Evolutionary conservation across 2,113 vertebrate genomes (phyloP), one percentile per base, ranked within the genome.

Genomic region (Ptilonorhynchus violaceus): DNA sequence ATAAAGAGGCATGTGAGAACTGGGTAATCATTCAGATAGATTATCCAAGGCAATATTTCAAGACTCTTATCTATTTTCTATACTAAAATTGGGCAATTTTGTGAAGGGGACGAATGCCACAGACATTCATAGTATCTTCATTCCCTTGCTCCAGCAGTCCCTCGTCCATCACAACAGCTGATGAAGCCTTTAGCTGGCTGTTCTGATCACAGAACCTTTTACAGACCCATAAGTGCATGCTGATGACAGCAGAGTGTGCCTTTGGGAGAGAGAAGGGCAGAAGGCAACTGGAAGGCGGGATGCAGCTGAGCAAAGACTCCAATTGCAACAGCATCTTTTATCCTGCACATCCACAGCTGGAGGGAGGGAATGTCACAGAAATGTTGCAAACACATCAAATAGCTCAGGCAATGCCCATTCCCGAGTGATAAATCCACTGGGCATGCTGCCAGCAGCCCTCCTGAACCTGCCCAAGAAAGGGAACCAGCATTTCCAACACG

Each of bases 401-500:
- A 92, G 67, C 24, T 44, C 56, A 44, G n/a, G 69, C 2, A 10
- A 41, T 55, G n/a, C 30, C 53, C 60, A 11, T 17, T 89, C 80
- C 47, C 7, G 2, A n/a, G 56, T 23, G 64, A 81, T 35, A 88
- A 86, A 91, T 39, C 76, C 68, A 53, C 46, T 0, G 1, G 63
- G 67, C 47, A 35, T 1, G 0, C 49, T 77, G 44, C 74, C 95
- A 74, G n/a, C 68, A 93, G 46, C 39, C 52, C 52, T 92, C 41
- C 52, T 67, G 73, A 91, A 78, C 47, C 56, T 25, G 47, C 13
- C 56, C 11, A 2, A 66, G 56, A 39, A 75, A 81, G 33, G 31
- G 15, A 92, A 91, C 8, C 1, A 0, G 59, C 44, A 83, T 41
- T 83, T 58, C 64, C 46, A 76, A 10, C 1, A 1, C 0, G 0